A percentile compares a stretch with the other conserved stretches of the same genome.
phyloP scores from a whole-genome alignment of 1,140 invertebrate genomes.

The Plectrocnemia conspersa region DNA sequence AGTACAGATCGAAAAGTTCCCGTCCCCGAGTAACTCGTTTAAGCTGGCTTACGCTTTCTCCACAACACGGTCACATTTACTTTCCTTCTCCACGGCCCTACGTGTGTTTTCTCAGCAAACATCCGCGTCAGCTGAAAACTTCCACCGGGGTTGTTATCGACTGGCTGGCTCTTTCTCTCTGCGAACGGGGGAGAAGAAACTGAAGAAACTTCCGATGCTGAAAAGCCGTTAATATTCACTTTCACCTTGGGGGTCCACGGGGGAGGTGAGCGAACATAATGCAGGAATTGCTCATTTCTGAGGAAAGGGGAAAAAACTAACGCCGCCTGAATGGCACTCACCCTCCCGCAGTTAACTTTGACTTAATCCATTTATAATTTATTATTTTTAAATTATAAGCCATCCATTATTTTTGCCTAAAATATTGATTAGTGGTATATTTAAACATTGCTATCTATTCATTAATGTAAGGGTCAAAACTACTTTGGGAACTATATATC shows the following conservation, averaged over 20 bases:
- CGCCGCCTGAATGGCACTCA: too few species aligned
- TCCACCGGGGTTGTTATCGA: constrained; percentile 22
- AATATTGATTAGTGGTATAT: too few species aligned
- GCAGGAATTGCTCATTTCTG: constrained; percentile 25
- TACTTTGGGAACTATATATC: too few species aligned
- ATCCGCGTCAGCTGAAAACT: constrained; percentile 31
- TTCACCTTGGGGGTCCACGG: not conserved
- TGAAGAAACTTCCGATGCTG: constrained; percentile 19
- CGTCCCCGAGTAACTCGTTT: constrained; percentile 23
- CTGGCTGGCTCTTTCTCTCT: not conserved
- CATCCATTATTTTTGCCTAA: too few species aligned
- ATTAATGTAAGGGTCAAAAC: too few species aligned
- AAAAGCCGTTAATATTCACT: constrained; percentile 35
- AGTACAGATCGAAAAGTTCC: constrained; percentile 28
- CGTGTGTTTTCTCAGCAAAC: constrained; percentile 30
- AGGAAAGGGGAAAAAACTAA: too few species aligned
- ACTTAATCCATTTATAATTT: not conserved
- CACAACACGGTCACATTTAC: constrained; percentile 30
- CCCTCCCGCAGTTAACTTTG: too few species aligned
- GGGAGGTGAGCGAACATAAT: not conserved
- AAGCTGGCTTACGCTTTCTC: constrained; percentile 18
- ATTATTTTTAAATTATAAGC: too few species aligned
- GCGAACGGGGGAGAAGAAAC: constrained; percentile 13
- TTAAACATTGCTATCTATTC: too few species aligned
- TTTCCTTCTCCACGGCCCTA: constrained; percentile 13